Conservation (phyloP, 2,797 vertebrate species). For the Anabacerthia variegaticeps region DNA sequence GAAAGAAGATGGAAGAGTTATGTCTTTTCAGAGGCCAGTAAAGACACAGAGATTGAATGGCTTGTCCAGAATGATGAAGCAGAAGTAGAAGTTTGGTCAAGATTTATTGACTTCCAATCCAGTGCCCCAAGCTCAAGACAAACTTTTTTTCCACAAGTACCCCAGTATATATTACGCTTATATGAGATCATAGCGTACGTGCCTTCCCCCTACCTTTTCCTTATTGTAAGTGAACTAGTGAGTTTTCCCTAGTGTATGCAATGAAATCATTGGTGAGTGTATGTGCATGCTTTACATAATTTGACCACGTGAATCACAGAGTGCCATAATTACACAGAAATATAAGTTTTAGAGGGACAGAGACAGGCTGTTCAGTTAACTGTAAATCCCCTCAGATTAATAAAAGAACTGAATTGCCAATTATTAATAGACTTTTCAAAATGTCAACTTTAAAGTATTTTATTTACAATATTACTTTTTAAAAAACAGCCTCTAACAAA, state of each 20-base stretch:
- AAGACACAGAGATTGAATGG: conserved; percentile 16
- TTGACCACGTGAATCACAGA: background rate
- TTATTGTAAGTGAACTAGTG: background rate
- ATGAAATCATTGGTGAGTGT: background rate
- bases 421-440: conserved; percentile 45
- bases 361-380: background rate
- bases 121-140: background rate
- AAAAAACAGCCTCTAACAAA: conserved; percentile 50
- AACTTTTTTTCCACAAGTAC: background rate
- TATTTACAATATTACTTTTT: conserved; percentile 62
- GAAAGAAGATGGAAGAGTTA: background rate
- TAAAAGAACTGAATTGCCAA: conserved; percentile 6
- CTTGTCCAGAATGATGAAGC: conserved; percentile 19
- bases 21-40: background rate
- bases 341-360: background rate
- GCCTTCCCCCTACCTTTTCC: accelerated
- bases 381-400: background rate
- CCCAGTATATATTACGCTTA: background rate
- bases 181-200: background rate
- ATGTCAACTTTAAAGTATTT: conserved; percentile 38
- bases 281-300: background rate
- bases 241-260: background rate
- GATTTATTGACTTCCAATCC: background rate
- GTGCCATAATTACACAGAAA: background rate
- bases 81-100: background rate